Evolutionary conservation across 2,797 vertebrate species (phyloP), one percentile per base, ranked within the genome.

Genomic region (Hydrocynus forskahlii): DNA sequence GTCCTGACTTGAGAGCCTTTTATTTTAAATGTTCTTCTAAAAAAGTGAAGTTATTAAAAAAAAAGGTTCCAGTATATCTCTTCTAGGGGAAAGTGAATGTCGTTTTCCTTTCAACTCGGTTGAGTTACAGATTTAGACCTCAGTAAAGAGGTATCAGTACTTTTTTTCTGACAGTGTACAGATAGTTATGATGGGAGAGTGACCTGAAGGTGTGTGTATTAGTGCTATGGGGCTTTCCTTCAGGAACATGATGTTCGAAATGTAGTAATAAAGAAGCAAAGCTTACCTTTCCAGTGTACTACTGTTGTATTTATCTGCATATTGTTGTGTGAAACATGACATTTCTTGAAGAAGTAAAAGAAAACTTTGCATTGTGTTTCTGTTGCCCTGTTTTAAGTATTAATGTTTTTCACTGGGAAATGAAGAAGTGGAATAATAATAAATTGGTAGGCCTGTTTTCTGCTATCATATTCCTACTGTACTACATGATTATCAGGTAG

Each of bases 241-340:
- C 12, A 70, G 6, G 23, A 50, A 70, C 10, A n/a, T 48, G 17
- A n/a, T 48, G 17, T 21, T 14, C 71, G 23, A 40, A 23, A 21
- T 48, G 50, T 69, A 69, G 29, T 67, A 67, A 57, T 80, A 59
- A 75, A 73, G 5, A 73, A 73, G 48, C 5, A 55, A n/a, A 5
- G 45, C 2, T 5, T 79, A 38, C 63, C 12, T 63, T 64, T 38
- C 52, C 60, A n/a, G 25, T 69, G 21, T 60, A 57, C 7, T 25
- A 19, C 23, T 71, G 17, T 55, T 55, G 60, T 7, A 35, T 50
- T 10, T 21, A n/a, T 67, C 10, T 59, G 54, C 60, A 21, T 40
- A 35, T 17, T 54, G 5, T 9, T 48, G 8, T 72, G 25, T 72
- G 4, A 55, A 55, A 29, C 13, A 4, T 50, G 67, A n/a, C 21